Base-by-base conservation (phyloP, 2,888 invertebrate species). In the Listrodromus nycthemerus region DNA sequence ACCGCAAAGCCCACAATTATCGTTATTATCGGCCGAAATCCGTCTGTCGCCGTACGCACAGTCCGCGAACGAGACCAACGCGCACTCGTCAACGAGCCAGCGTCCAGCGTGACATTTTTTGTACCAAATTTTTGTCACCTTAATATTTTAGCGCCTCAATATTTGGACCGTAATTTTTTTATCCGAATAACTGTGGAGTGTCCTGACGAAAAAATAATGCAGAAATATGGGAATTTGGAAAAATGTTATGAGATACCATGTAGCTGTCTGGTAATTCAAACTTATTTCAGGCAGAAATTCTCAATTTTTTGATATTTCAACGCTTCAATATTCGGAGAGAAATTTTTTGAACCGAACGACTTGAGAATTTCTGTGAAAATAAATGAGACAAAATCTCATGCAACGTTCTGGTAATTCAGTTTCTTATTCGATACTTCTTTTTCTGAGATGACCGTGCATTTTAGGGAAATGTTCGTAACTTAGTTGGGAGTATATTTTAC, bases 401-500 rank as follows among this genome's bases (percentile, higher is more conserved):
- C 6, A 33, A 5, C 33, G 10, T 41, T 41, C 2, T 41, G 3
- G 2, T 13, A 41, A 2, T 41, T 41, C 41, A 41, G 41, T 2
- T 3, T 55, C 4, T 7, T 24, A 55, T 8, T 0, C 2, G 24
- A 19, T 8, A 41, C 41, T 41, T 41, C 13, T 13, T 41, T 13
- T 2, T 41, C 13, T 3, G 0, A 41, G 41, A 41, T 8, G 30
- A 24, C 5, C 24, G 2, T 24, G 24, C 10, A 37, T 37, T 65
- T 37, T 33, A 37, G 37, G 37, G 37, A 37, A 65, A 19, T 5
- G 1, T 65, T 21, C 27, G 2, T 30, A 16, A 16, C 55, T 55
- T 58, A 24, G 27, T n/a, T n/a, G 63, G 8, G 19, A 37, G 19
- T 65, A 65, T 27, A 37, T 65, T 65, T 65, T 65, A 65, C 37